Evolutionary conservation across 2,888 invertebrate species (phyloP), one percentile per base, ranked within the genome.

Genomic region (Drosophila anomelani): DNA sequence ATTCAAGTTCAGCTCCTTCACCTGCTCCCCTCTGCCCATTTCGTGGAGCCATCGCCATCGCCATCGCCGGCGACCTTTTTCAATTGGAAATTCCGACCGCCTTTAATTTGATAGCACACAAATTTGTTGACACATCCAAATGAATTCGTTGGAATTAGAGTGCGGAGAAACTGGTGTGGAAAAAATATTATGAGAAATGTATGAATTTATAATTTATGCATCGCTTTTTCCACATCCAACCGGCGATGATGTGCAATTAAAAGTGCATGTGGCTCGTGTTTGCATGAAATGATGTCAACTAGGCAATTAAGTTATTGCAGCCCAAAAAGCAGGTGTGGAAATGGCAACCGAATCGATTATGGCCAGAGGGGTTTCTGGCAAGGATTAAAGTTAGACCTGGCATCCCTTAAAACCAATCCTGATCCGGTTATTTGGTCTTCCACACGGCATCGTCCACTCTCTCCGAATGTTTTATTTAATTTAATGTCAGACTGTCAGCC

Each of bases 401-500:
- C 39, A 4, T 8, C n/a, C 39, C 17, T 39, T 12, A 10, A 23
- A 20, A 20, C 29, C 29, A 8, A 34, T 10, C 4, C 10, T 10
- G 12, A 12, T 46, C 44, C 54, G 57, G 20, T 20, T 20, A 20
- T 20, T 20, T 26, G 20, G 13, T 59, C 12, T 20, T 46, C 58
- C 29, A 34, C 47, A 15, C 8, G 23, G 13, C 47, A 17, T 4
- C 23, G 4, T 6, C 2, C 34, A 3, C 67, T 23, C 47, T 67
- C 49, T 54, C 54, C 41, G 58, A 54, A 73, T 58, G 41, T 66
- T 66, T 73, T 66, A 73, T 75, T 74, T 75, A 67, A 73, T 73
- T 73, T 67, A 58, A 66, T 75, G 76, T 70, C 63, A 63, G 59
- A 59, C 59, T 76, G 76, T 76, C 76, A 75, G 70, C 44, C 39